Evolutionary conservation across 2,113 vertebrate species (phyloP).

Genomic region (Progne subis): DNA sequence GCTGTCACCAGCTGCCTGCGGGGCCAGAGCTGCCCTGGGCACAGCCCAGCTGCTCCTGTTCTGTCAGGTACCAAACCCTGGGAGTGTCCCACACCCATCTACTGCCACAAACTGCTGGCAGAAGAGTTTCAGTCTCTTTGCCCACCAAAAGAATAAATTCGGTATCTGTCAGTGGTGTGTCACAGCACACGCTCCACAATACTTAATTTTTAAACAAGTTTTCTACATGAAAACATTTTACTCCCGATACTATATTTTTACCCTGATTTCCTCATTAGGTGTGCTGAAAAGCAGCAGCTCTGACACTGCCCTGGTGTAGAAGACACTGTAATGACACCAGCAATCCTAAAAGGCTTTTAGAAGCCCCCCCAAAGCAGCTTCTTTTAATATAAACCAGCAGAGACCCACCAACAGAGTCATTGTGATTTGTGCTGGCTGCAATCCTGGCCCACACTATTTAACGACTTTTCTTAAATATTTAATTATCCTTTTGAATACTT

Average conservation of each 20-base stretch:
- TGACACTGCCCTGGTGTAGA: background rate
- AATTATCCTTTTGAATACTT: slow-evolving; percentile 29
- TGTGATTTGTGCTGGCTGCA: background rate
- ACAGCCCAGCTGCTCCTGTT: accelerated
- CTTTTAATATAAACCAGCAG: background rate
- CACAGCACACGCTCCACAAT: background rate
- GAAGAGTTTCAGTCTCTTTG: background rate
- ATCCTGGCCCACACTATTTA: slow-evolving; percentile 21
- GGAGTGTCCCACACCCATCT: accelerated
- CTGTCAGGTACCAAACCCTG: accelerated
- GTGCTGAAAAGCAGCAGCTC: background rate
- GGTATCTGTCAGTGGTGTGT: background rate
- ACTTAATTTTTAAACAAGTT: background rate
- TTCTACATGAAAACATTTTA: background rate
- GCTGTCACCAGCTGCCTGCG: background rate
- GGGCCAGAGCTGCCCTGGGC: background rate
- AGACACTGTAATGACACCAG: background rate
- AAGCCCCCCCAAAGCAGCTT: background rate
- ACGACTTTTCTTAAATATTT: slow-evolving; percentile 31
- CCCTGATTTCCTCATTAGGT: background rate
- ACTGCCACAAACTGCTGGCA: accelerated
- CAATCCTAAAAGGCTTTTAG: background rate
- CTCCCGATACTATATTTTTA: background rate
- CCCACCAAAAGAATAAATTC: background rate
- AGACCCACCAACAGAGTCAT: background rate